Evolutionary conservation across 2,888 invertebrate genomes (phyloP), one percentile per base, ranked within the genome.

Genomic region (Cephus rjabovi): DNA sequence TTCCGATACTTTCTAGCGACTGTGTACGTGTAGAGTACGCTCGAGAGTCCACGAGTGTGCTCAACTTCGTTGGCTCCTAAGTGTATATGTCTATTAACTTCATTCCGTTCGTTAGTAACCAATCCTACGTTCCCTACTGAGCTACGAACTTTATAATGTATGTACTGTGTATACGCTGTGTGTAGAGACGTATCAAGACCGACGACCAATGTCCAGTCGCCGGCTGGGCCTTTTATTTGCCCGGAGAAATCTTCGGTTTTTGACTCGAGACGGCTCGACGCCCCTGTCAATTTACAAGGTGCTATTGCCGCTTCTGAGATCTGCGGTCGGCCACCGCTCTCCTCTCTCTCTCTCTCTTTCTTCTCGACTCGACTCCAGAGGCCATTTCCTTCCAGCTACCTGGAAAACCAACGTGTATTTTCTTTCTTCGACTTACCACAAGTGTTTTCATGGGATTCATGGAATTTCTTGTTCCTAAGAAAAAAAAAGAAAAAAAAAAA

Each of bases 251-350:
- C 81, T 80, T 79, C 75, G 77, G 78, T 84, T 86, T 84, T 81
- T 80, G 80, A 79, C 74, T 35, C 85, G 84, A 88, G 86, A 87
- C 88, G 80, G 86, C 87, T 76, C 83, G 87, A 85, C 87, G 87
- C 86, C 86, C 79, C 77, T 76, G 80, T 71, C 71, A 34, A 71
- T 71, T 71, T 71, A 9, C 71, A 34, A 71, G 71, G 31, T 71
- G 71, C 12, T 56, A 71, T 15, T 34, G 71, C 71, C 56, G 56
- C 56, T 56, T 15, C 56, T 56, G 23, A 56, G 56, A 56, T 23
- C 56, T 56, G 23, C 56, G 56, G 56, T 56, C 56, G 31, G 15
- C 12, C 4, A 15, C 12, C 70, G 1, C 71, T 71, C 71, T 71
- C 31, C 56, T 23, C 23, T 56, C 23, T 56, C 15, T 56, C 15